phyloP scores from a whole-genome alignment of 2,113 vertebrate species.

The Sinocyclocheilus maitianheensis region DNA sequence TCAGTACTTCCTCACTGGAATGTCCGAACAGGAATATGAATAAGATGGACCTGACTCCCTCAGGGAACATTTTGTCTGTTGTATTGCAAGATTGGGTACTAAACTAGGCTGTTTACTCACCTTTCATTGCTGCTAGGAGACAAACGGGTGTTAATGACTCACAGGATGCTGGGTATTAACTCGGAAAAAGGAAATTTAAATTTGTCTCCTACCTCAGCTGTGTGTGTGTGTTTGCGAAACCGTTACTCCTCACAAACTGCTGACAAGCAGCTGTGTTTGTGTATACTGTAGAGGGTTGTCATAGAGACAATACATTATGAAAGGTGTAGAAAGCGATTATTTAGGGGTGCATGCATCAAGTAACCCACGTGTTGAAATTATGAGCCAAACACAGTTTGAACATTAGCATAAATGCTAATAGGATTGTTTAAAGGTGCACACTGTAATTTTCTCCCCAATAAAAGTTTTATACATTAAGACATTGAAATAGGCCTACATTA shows the following conservation, averaged over 20 bases:
- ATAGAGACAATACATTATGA: conserved; percentile 46
- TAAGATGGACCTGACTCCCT: neutral
- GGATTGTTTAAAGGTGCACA: too few species aligned
- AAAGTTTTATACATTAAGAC: too few species aligned
- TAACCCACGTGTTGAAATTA: neutral
- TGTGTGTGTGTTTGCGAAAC: neutral
- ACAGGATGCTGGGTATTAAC: conserved; percentile 24
- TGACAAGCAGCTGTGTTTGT: conserved; percentile 11
- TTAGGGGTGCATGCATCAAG: neutral
- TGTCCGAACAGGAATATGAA: conserved; percentile 1
- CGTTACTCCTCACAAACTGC: conserved; percentile 2
- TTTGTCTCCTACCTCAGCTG: neutral
- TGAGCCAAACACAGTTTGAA: neutral
- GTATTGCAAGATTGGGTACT: neutral
- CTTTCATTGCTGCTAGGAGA: neutral
- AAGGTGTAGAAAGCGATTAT: neutral
- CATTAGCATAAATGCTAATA: neutral
- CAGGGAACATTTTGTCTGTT: neutral
- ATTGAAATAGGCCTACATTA: too few species aligned
- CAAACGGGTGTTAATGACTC: conserved; percentile 24
- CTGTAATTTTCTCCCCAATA: neutral
- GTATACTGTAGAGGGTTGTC: neutral
- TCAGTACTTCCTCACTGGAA: neutral
- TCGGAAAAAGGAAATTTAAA: conserved; percentile 21
- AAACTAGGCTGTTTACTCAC: conserved; percentile 11